Evolutionary conservation across 2,888 invertebrate genomes (phyloP), one percentile per base, ranked within the genome.

Genomic region (Dicyrtomina minuta): DNA sequence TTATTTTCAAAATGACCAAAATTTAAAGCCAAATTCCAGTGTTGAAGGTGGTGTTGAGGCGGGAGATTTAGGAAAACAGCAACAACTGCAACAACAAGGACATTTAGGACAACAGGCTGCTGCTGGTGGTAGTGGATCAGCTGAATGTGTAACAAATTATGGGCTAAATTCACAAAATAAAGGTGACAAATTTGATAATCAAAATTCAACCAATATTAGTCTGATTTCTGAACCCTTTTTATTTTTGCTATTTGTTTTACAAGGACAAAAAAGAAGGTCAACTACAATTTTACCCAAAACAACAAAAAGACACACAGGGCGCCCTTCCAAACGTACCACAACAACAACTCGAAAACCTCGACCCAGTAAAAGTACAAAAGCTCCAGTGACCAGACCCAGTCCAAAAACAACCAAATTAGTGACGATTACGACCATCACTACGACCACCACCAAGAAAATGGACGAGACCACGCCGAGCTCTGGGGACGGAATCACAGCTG

Each of bases 401-500:
- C n/a, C 26, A 20, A 56, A 20, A 26, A 43, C 43, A 33, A 58
- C 33, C 8, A 33, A 3, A 33, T 33, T n/a, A n/a, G n/a, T n/a
- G n/a, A 61, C 61, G 44, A 6, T 39, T 2, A 22, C 5, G 33
- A 26, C 12, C 13, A 33, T n/a, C n/a, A n/a, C n/a, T n/a, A n/a
- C 15, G 10, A 20, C 4, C n/a, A 60, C 41, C 15, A 66, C 66
- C 15, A 17, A 17, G n/a, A 6, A n/a, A 5, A 1, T 27, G 3
- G 20, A 39, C 8, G 20, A 44, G 6, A 33, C 58, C 2, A 66
- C 66, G 0, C 51, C 39, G 2, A 60, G 17, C 6, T 49, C 43
- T 17, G 33, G 49, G n/a, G 26, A 41, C n/a, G 84, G 86, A 79
- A 86, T 90, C 41, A 88, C 86, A 71, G 86, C 86, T 8, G 93